Percentiles rank a stretch among this genome's conserved stretches.
phyloP scores from a whole-genome alignment of 2,797 vertebrate genomes.

The Bradypus variegatus region DNA sequence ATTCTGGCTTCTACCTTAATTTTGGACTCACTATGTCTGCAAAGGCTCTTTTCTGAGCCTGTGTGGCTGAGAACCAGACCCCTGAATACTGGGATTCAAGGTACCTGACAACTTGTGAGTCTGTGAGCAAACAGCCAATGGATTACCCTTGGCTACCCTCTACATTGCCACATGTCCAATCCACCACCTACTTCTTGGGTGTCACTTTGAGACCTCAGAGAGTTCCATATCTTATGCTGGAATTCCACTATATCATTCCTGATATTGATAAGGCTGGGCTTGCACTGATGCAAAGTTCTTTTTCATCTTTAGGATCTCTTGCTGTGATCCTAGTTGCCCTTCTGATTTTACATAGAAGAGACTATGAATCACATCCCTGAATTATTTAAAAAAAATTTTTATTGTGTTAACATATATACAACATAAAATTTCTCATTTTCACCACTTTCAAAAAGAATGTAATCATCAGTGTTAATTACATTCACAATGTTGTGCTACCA shows the following conservation, averaged over 20 bases:
- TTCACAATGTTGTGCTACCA: too few species aligned
- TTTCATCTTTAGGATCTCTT: neutral
- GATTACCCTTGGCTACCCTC: neutral
- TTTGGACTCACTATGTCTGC: neutral
- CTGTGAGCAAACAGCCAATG: neutral
- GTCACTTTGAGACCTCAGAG: neutral
- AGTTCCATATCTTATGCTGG: neutral
- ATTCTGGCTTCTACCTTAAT: neutral
- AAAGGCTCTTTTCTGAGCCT: constrained; percentile 14
- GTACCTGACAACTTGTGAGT: neutral
- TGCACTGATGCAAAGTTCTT: neutral
- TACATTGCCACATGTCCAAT: neutral
- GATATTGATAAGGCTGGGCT: neutral
- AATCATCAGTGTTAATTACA: too few species aligned
- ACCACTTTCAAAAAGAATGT: too few species aligned
- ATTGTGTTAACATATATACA: too few species aligned
- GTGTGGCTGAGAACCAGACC: neutral
- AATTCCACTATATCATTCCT: neutral
- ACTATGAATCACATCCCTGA: neutral
- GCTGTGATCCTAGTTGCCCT: neutral
- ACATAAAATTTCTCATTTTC: too few species aligned
- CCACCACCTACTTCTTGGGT: neutral
- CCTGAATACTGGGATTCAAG: neutral
- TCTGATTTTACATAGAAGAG: neutral
- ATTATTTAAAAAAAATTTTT: too few species aligned